These are phyloP conservation scores for Hemiscyllium ocellatum DNA, from an alignment of 2,113 vertebrate species.

Conservation along the genomic window DNA sequence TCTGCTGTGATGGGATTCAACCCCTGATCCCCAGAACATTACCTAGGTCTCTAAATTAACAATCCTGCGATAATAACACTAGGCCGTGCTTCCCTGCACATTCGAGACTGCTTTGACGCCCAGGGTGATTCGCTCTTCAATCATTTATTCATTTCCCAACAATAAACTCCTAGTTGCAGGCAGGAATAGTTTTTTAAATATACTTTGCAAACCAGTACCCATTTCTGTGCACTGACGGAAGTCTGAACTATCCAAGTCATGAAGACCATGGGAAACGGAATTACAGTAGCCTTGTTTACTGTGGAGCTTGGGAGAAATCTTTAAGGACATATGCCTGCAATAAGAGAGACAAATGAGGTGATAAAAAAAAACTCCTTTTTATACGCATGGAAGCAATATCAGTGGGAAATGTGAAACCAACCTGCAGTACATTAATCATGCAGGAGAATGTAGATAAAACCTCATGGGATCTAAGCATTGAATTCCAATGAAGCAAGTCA, in stretches of 20 bases:
- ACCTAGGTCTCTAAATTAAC: too few species aligned
- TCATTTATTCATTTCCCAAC: not conserved
- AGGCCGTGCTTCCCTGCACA: too few species aligned
- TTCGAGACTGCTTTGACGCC: not conserved
- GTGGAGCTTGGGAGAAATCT: not conserved
- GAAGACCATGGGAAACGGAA: not conserved
- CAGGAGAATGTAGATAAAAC: conserved; percentile 17
- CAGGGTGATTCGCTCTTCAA: not conserved
- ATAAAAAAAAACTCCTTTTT: conserved; percentile 26
- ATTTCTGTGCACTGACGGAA: not conserved
- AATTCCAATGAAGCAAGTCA: conserved; percentile 35
- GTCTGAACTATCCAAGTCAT: not conserved
- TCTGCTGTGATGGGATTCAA: too few species aligned
- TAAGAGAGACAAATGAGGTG: conserved; percentile 20
- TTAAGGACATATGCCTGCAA: not conserved
- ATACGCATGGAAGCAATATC: conserved; percentile 15
- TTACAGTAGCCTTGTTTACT: not conserved
- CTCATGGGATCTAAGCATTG: conserved; percentile 22
- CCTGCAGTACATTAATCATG: conserved; percentile 33
- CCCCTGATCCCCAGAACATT: too few species aligned
- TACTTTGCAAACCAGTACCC: not conserved
- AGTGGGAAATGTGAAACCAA: not conserved
- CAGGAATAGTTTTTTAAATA: not conserved
- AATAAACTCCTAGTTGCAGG: not conserved
- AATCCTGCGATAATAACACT: too few species aligned